Base-by-base conservation (phyloP, 1,140 invertebrate species). In the Drosophila carrolli region DNA sequence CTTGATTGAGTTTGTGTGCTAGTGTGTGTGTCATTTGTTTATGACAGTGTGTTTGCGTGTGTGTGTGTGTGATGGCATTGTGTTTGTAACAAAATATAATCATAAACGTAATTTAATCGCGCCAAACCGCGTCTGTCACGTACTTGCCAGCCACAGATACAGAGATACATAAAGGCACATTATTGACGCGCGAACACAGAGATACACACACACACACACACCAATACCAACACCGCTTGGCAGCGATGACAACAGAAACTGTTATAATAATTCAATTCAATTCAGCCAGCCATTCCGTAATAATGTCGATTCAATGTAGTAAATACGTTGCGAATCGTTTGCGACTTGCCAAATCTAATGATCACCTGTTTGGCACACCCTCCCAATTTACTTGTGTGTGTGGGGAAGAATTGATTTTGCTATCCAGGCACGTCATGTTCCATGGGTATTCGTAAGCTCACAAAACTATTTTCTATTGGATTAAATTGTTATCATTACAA, bases 201-300 rank as follows among this genome's bases (percentile, higher is more conserved):
- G 29, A 63, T 23, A 53, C 23, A 56, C 41, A 37, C 59, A 47
- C 29, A 47, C 29, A 29, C 6, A 29, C 9, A 44, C 48, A 57
- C 32, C 46, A 16, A 54, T 60, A 72, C 63, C 59, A 72, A 81
- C 83, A 79, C 78, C 74, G 75, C 63, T 74, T 74, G 70, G 59
- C 76, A 71, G 65, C 62, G 83, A 62, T 90, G 88, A 91, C 77
- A 91, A 81, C 82, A 79, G 80, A 88, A 91, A 91, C 80, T 80
- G 88, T 91, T 91, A 88, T 91, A 88, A 91, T 91, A 91, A 91
- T 91, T 91, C 83, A 91, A 91, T 91, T 63, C 61, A 78, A 41
- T 38, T n/a, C 38, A 78, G 70, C 88, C 85, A 90, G 72, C 82
- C 82, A 88, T 83, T 84, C 77, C 59, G 50, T 51, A 84, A 84